Percentiles rank a stretch among this genome's conserved stretches.
These are phyloP conservation scores for Nothobranchius furzeri DNA, from an alignment of 2,113 vertebrate genomes.

Conservation along the genomic window DNA sequence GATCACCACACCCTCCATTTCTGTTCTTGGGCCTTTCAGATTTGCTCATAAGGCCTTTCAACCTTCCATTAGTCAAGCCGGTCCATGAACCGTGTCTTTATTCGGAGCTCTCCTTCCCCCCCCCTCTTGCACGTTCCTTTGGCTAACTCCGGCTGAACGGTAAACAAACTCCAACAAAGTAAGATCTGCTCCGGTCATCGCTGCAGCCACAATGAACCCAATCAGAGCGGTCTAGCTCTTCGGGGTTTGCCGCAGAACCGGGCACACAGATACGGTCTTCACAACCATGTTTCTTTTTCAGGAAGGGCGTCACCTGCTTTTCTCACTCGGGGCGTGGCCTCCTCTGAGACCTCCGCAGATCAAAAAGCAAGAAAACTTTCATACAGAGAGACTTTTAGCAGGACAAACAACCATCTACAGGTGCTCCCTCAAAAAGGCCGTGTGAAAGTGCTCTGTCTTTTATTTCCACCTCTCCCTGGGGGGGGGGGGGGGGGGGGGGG, in stretches of 20 bases:
- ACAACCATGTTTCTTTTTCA: conserved; percentile 30
- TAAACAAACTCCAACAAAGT: conserved; percentile 66
- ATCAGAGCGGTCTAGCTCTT: conserved; percentile 48
- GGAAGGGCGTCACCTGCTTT: conserved; percentile 59
- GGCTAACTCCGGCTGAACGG: conserved; percentile 52
- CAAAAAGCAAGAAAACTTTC: background rate
- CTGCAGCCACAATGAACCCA: conserved; percentile 56
- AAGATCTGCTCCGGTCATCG: conserved; percentile 52
- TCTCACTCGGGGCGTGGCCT: conserved; percentile 35
- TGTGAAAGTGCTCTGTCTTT: conserved; percentile 73
- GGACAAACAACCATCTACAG: conserved; percentile 52
- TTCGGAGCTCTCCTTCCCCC: conserved; percentile 47
- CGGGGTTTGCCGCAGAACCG: background rate
- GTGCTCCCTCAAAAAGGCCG: conserved; percentile 59
- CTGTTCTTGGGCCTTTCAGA: conserved; percentile 52
- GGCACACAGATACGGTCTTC: conserved; percentile 15
- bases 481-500: conserved; percentile 55
- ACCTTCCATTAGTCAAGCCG: conserved; percentile 61
- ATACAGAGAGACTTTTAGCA: too few relatives aligned
- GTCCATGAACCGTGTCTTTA: conserved; percentile 68
- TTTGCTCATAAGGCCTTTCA: conserved; percentile 61
- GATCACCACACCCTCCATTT: conserved; percentile 32
- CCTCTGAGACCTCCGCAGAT: conserved; percentile 12
- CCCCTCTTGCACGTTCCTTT: conserved; percentile 45
- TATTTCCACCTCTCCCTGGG: conserved; percentile 64